Base-by-base conservation (phyloP, 2,113 vertebrate species). In the Callithrix jacchus region DNA sequence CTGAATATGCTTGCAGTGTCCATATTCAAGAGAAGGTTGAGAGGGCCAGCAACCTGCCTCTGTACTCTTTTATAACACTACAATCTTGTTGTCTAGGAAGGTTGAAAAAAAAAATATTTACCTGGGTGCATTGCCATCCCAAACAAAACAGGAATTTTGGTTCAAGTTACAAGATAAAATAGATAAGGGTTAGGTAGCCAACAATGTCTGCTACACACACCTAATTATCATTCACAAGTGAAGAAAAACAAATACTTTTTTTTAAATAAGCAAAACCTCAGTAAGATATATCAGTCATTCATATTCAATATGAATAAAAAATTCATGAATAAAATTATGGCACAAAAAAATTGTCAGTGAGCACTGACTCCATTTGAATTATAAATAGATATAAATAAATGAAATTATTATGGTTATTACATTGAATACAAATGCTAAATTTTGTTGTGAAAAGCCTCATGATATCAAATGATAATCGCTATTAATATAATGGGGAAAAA, bases 391-490 rank as follows among this genome's bases (percentile, higher is more conserved):
- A 88, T 58, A 80, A 73, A 45, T 42, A 80, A 61, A 56, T 66
- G 5, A 73, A 90, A 92, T 56, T 45, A 76, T 45, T 77, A 14
- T n/a, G 23, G 10, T 49, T 80, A 71, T 3, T 87, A 84, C 7
- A 37, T 8, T 81, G 27, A 92, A 93, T 92, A 83, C 14, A 96
- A 85, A 71, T 56, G 21, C 80, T 80, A 84, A 74, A 20, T 79
- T 16, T 54, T 91, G 42, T 77, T 32, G 37, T 89, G 32, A 40
- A 95, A 70, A 20, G 11, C 13, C 32, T 54, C 30, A 92, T 17
- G 25, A 81, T 74, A 8, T 81, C 13, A 91, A 90, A 49, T 93
- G 42, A 49, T 77, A 70, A 47, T 89, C 21, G 61, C 8, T 13
- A 37, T 54, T 90, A 52, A 37, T 49, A 79, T 27, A 93, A 76